A percentile compares a stretch with the other conserved stretches of the same genome.
Conservation (phyloP, 2,797 vertebrate genomes). For the Decapterus maruadsi region DNA sequence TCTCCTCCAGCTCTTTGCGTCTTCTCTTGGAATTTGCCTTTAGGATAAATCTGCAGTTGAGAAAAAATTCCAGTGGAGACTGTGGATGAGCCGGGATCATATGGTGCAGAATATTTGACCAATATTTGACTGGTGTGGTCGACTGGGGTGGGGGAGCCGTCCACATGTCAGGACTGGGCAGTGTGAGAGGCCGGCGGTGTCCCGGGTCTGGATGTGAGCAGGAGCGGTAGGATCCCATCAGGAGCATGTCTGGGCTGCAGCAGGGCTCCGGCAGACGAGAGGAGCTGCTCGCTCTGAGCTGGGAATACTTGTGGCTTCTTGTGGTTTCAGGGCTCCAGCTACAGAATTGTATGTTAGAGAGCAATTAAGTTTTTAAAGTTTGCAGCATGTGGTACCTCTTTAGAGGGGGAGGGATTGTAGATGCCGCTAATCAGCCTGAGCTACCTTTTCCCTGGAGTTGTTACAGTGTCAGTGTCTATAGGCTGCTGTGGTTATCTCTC, state of each 20-base stretch:
- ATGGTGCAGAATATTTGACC: constrained; percentile 42
- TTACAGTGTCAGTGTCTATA: neutral
- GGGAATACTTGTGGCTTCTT: constrained; percentile 85
- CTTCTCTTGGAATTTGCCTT: constrained; percentile 63
- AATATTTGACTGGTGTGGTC: constrained; percentile 58
- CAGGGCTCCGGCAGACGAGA: constrained; percentile 68
- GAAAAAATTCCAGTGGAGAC: constrained; percentile 38
- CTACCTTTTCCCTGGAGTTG: constrained; percentile 62
- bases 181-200: constrained; percentile 29
- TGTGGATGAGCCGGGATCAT: constrained; percentile 24
- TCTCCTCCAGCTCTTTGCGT: constrained; percentile 43
- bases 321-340: constrained; percentile 82
- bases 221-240: constrained; percentile 30
- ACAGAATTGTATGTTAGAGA: constrained; percentile 84
- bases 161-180: constrained; percentile 37
- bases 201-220: constrained; percentile 24
- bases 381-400: constrained; percentile 82
- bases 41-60: constrained; percentile 35
- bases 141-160: neutral
- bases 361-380: constrained; percentile 87
- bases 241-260: constrained; percentile 73
- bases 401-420: constrained; percentile 57
- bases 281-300: constrained; percentile 75
- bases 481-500: constrained; percentile 40
- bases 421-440: constrained; percentile 56